A percentile compares a stretch with the other conserved stretches of the same genome.
These are phyloP conservation scores for Bos javanicus DNA, from an alignment of 2,113 vertebrate genomes.

Conservation along the genomic window DNA sequence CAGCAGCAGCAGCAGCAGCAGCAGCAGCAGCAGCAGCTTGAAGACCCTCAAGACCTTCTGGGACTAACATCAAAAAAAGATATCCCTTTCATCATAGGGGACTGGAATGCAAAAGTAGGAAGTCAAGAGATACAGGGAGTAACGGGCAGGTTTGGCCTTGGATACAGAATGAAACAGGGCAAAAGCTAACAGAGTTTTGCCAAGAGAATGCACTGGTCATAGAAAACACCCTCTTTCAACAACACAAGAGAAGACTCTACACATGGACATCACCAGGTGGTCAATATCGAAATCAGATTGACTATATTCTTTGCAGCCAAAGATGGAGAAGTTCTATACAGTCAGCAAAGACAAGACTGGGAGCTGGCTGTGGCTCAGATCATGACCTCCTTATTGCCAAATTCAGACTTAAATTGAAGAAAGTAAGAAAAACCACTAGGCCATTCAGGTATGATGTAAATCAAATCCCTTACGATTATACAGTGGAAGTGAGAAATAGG, in stretches of 20 bases:
- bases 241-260: neutral
- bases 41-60: neutral
- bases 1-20: too few species aligned
- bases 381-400: neutral
- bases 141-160: neutral
- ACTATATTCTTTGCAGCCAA: neutral
- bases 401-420: neutral
- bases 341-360: neutral
- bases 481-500: neutral
- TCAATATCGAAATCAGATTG: neutral
- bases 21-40: neutral
- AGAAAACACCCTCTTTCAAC: neutral
- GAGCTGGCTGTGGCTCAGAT: neutral
- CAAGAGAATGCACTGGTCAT: neutral
- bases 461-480: neutral
- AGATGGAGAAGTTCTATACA: neutral
- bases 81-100: neutral
- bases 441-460: neutral
- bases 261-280: neutral
- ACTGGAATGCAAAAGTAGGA: neutral
- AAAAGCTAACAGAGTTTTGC: neutral
- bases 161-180: neutral
- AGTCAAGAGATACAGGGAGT: neutral
- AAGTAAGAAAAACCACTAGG: neutral
- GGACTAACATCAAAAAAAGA: neutral